Conservation (phyloP, 2,888 invertebrate species). For the Boloria euphrosyne region DNA sequence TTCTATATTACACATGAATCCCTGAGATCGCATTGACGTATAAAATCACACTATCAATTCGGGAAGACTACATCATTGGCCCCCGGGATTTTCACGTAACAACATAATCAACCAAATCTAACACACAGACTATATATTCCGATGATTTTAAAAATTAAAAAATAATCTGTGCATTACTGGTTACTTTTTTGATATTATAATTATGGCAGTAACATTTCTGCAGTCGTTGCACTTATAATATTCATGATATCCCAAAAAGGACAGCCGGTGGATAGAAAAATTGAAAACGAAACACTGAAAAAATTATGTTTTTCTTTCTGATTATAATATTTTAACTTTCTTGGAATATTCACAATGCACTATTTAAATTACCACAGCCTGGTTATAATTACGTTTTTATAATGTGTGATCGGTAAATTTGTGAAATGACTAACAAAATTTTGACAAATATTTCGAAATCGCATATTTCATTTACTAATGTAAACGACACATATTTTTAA, state of each 20-base stretch:
- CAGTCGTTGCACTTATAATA: constrained; percentile 53
- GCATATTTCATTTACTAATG: neutral
- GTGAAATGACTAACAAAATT: constrained; percentile 5
- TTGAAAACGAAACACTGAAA: constrained; percentile 16
- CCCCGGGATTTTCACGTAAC: constrained; percentile 52
- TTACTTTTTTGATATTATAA: constrained; percentile 32
- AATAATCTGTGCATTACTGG: constrained; percentile 33
- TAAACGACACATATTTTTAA: neutral
- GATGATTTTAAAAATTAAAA: constrained; percentile 35
- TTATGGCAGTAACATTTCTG: constrained; percentile 51
- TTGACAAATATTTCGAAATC: constrained; percentile 8
- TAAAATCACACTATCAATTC: constrained; percentile 46
- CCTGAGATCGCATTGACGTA: constrained; percentile 35
- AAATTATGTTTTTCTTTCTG: constrained; percentile 38
- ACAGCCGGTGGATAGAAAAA: constrained; percentile 26
- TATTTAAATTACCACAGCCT: constrained; percentile 41
- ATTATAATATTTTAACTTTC: constrained; percentile 14
- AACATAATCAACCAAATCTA: constrained; percentile 10
- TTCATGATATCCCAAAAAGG: constrained; percentile 43
- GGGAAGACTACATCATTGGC: constrained; percentile 67
- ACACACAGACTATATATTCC: constrained; percentile 17
- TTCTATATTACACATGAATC: constrained; percentile 23
- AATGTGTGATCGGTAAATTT: constrained; percentile 27
- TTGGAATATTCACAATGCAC: constrained; percentile 30
- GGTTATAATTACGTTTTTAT: constrained; percentile 35